Conservation (phyloP, 2,113 vertebrate genomes). For the Bubo blakistoni region DNA sequence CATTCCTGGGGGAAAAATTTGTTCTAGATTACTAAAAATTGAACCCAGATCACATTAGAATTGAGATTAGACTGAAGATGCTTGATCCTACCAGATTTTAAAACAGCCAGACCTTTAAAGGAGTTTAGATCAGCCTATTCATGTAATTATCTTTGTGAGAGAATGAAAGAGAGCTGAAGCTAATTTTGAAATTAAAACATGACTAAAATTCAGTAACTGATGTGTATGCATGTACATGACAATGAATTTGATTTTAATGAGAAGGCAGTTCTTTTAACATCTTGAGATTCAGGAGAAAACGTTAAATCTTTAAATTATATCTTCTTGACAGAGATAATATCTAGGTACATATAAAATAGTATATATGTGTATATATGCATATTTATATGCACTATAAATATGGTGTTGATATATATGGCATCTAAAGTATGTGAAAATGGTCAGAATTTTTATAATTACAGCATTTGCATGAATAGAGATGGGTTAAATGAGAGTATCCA, state of each 20-base stretch:
- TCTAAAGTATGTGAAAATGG: background rate
- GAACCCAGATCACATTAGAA: background rate
- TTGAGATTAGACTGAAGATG: background rate
- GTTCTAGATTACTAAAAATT: background rate
- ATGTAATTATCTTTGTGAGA: background rate
- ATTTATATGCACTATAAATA: background rate
- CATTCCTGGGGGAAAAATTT: background rate
- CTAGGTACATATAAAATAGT: background rate
- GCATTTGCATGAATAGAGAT: background rate
- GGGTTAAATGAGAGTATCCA: background rate
- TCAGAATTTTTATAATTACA: background rate
- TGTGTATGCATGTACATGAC: background rate
- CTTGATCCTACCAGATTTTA: background rate
- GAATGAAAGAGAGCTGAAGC: background rate
- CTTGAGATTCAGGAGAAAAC: background rate
- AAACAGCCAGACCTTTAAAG: background rate
- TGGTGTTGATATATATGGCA: background rate
- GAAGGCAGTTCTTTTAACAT: background rate
- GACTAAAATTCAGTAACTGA: background rate
- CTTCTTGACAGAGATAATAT: background rate
- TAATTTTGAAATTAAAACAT: background rate
- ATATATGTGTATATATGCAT: too few relatives aligned
- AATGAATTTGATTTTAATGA: background rate
- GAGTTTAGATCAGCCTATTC: background rate
- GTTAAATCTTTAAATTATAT: background rate